Base-by-base conservation (phyloP, 2,113 vertebrate species). In the Mionectes macconnelli region DNA sequence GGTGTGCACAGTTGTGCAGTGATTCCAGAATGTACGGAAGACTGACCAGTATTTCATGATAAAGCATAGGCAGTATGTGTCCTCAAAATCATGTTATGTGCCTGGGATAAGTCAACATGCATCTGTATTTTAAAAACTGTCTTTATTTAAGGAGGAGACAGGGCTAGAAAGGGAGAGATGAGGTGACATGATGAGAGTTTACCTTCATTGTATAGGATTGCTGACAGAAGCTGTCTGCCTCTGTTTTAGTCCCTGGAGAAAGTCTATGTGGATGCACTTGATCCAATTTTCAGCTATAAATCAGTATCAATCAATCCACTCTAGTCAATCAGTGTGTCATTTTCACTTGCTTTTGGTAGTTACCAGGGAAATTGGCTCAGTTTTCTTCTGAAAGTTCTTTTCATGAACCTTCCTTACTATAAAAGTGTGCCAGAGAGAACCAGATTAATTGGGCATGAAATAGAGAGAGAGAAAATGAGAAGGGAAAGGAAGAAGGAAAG, bases 231-330 rank as follows among this genome's bases (percentile, higher is more conserved):
- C 53, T 72, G 49, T 60, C 70, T 91, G 64, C 42, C 39, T 89
- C 64, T 74, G 33, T 40, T 91, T 87, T 52, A 90, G 44, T 94
- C 89, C 50, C 91, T 45, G 33, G 53, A 93, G 74, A 80, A 96
- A 66, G 64, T 63, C 21, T 33, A 55, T 63, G 30, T 91, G 81
- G 74, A 89, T 0, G 0, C 6, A 81, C 53, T 93, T 85, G 84
- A 93, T 91, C 50, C 59, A 89, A 77, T 90, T 96, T 93, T 91
- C 84, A 90, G 50, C 67, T 91, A 83, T 86, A 93, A 95, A 94
- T 88, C 91, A 90, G 50, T 70, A 96, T 91, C 82, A 93, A 74
- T 94, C 86, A 95, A 85, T 53, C 30, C 57, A 82, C 66, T 91
- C 57, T 82, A 94, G 75, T 93, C 93, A 89, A 87, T 79, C 7